phyloP scores from a whole-genome alignment of 1,140 invertebrate species.

The Drosophila willistoni region DNA sequence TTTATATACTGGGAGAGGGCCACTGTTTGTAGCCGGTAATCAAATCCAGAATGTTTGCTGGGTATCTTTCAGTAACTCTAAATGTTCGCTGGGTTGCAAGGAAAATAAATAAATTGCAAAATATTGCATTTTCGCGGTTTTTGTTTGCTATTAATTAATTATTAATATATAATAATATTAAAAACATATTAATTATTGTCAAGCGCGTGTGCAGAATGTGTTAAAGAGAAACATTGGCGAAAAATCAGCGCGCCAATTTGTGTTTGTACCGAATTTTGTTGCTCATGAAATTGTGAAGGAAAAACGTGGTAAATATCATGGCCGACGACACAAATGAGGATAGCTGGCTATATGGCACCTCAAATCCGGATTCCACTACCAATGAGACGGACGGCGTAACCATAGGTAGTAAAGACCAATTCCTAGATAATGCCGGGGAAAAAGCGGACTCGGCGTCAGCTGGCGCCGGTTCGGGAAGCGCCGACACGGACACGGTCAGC shows the following conservation, averaged over 20 bases:
- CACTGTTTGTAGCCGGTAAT: too few relatives aligned
- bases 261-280: background rate
- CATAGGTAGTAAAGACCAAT: background rate
- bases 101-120: background rate
- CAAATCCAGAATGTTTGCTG: too few relatives aligned
- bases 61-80: too few relatives aligned
- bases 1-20: too few relatives aligned
- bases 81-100: too few relatives aligned
- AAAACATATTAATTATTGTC: too few relatives aligned
- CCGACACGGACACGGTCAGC: background rate
- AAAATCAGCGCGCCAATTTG: constrained; percentile 24
- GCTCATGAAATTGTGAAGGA: constrained; percentile 13
- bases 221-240: background rate
- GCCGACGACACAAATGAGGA: constrained; percentile 89
- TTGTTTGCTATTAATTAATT: too few relatives aligned
- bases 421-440: constrained; percentile 43
- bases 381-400: constrained; percentile 52
- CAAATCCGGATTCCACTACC: constrained; percentile 83
- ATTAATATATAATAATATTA: too few relatives aligned
- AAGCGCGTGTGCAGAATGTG: too few relatives aligned
- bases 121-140: too few relatives aligned
- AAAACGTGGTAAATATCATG: constrained; percentile 49
- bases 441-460: constrained; percentile 31
- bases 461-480: background rate
- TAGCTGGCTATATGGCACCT: constrained; percentile 90